Conservation (phyloP, 2,797 vertebrate genomes). For the Lacerta viridis region DNA sequence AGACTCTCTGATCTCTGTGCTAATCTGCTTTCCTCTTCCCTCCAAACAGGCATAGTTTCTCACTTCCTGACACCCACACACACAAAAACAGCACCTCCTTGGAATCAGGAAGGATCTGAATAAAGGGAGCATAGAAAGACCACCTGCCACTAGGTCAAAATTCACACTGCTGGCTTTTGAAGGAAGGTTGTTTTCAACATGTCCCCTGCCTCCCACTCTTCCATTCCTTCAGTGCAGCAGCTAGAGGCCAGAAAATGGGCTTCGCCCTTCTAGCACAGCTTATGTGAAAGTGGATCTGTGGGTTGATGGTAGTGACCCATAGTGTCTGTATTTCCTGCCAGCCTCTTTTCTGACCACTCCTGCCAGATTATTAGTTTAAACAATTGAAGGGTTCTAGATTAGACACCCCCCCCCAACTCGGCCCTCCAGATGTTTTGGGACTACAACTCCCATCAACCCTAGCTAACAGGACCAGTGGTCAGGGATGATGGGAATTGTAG, state of each 20-base stretch:
- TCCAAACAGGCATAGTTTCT: background rate
- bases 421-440: too few relatives aligned
- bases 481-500: too few relatives aligned
- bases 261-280: background rate
- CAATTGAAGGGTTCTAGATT: too few relatives aligned
- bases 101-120: fast-evolving
- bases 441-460: too few relatives aligned
- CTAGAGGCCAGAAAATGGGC: background rate
- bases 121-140: background rate
- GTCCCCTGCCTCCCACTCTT: background rate
- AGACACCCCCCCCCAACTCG: too few relatives aligned
- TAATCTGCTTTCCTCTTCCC: background rate
- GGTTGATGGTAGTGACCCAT: background rate
- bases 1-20: constrained; percentile 20
- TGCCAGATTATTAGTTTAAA: background rate
- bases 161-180: fast-evolving
- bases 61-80: constrained; percentile 20
- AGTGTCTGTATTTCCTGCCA: background rate
- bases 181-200: fast-evolving
- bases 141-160: fast-evolving
- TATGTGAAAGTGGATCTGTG: fast-evolving
- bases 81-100: background rate
- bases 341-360: background rate
- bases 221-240: background rate
- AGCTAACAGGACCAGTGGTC: too few relatives aligned